Evolutionary conservation across 2,113 vertebrate genomes (phyloP), one percentile per base, ranked within the genome.

Genomic region (Pampusana beccarii): DNA sequence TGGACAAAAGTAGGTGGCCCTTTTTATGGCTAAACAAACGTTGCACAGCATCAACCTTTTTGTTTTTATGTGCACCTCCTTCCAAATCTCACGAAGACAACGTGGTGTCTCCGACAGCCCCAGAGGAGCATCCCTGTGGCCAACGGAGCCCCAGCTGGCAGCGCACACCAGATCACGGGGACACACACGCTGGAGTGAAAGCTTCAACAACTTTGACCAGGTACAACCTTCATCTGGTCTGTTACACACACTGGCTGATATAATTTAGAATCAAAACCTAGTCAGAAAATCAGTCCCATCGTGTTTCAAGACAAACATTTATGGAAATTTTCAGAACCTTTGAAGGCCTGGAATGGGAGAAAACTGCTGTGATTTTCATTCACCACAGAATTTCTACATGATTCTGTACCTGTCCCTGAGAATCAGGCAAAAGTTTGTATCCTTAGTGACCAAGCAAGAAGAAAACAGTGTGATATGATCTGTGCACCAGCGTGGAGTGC

Each of bases 121-220:
- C 0, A 2, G 10, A 14, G 29, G 48, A 86, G 12, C 36, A 33
- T 6, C 38, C 13, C 8, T 0, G 0, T 42, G 5, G 0, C 17
- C 54, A 46, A 16, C 0, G 0, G 14, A 31, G 20, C 5, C 69
- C 34, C 31, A 36, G 26, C 26, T 53, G 51, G 16, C 9, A 36
- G 16, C 0, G 0, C 29, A 13, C 15, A 8, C 7, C 25, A 42
- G 16, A 3, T 28, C 18, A 8, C 13, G 14, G 18, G 20, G 57
- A 40, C 8, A 6, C 0, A 5, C 31, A 6, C 0, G 5, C 31
- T 58, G 31, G 25, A 12, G 15, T 50, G 64, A 66, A 70, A 86
- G 4, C 7, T 85, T 48, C 65, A 86, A 67, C 53, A 74, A 17
- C 42, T 33, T 34, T 38, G 56, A 77, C 21, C 36, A 46, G 36